Base-by-base conservation (phyloP, 2,113 vertebrate species). In the Ophiodon elongatus region DNA sequence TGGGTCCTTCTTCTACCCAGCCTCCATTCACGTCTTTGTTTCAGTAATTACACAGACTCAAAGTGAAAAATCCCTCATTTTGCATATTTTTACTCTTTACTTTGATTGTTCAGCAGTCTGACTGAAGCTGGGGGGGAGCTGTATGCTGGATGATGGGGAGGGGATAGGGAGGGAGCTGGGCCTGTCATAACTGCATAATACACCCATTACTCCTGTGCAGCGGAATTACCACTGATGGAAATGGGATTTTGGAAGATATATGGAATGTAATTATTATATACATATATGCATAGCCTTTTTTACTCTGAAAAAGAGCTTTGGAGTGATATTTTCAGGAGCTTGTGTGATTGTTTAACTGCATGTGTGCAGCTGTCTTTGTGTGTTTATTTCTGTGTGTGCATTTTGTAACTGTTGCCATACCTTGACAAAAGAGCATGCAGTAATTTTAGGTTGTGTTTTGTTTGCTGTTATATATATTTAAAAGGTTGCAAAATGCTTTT, bases 191-290 rank as follows among this genome's bases (percentile, higher is more conserved):
- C 89, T 84, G 94, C 78, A 95, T 95, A 95, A 95, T 94, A 92
- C 91, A 89, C 83, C 91, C 94, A 95, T 94, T 94, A 95, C 94
- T 95, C 91, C 94, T 87, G 88, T 83, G 88, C 88, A 66, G 88
- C 77, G 85, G 93, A 94, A 94, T 94, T 94, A 94, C 92, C 87
- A 92, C 90, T 92, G 94, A 95, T 94, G 93, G 92, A 94, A 95
- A 95, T 95, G 91, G 94, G 93, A 93, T 94, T 93, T 93, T 91
- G 89, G 91, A 94, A 95, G 94, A 94, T 94, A 93, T 93, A 95
- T 93, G 92, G 91, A 93, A 93, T 93, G 91, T 95, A 95, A 95
- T 95, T 94, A 95, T 94, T 91, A 92, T 92, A 94, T 94, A 94
- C 94, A 95, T 95, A 92, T 93, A 95, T 95, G 94, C 94, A 94